Conservation (phyloP, 2,888 invertebrate genomes). For the Graphium colonna region DNA sequence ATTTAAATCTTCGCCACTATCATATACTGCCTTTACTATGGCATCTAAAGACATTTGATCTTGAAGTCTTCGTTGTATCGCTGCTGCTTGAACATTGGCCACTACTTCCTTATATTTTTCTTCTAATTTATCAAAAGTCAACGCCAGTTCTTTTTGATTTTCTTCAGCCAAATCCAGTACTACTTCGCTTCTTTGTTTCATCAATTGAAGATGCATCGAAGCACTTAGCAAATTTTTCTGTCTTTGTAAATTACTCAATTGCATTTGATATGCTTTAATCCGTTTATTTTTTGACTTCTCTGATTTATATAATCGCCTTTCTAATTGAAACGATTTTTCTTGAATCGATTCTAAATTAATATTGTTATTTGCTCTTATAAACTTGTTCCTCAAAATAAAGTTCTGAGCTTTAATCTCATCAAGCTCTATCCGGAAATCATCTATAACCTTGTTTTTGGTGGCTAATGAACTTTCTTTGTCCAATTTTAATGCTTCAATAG, state of each 20-base stretch:
- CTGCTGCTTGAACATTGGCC: conserved; percentile 64
- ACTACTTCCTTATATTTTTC: conserved; percentile 67
- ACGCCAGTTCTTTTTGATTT: conserved; percentile 52
- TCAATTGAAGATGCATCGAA: conserved; percentile 59
- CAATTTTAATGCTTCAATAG: conserved; percentile 40
- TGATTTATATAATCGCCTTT: conserved; percentile 56
- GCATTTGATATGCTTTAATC: conserved; percentile 51
- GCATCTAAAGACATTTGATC: conserved; percentile 64
- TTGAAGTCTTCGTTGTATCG: conserved; percentile 63
- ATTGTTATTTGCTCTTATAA: conserved; percentile 43
- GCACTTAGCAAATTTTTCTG: conserved; percentile 64
- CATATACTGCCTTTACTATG: conserved; percentile 56
- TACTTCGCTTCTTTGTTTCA: conserved; percentile 59
- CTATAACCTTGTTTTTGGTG: conserved; percentile 51
- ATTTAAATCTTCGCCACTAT: conserved; percentile 38
- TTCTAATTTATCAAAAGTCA: conserved; percentile 60
- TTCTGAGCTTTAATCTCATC: conserved; percentile 52
- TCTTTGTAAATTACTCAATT: conserved; percentile 52
- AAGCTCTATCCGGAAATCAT: conserved; percentile 40
- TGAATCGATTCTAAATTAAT: conserved; percentile 38
- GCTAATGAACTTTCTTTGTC: conserved; percentile 49
- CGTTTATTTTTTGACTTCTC: conserved; percentile 57
- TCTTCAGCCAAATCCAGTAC: conserved; percentile 55
- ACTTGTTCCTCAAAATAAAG: conserved; percentile 43
- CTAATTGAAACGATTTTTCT: conserved; percentile 46